Conservation (phyloP, 2,113 vertebrate genomes). For the Nannobrachium achirus region DNA sequence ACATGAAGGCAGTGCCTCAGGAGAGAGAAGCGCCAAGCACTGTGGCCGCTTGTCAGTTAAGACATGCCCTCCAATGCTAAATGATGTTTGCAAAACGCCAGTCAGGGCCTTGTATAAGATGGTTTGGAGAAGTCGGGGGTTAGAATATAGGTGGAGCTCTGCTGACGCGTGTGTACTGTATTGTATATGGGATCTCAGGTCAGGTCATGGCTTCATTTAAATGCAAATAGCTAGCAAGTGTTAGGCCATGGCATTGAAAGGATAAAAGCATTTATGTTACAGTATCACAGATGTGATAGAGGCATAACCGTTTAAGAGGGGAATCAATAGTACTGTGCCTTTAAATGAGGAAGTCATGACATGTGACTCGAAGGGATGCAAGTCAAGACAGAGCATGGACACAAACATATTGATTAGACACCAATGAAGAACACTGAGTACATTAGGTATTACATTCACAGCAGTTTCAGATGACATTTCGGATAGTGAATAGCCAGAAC, state of each 20-base stretch:
- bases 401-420: too few relatives aligned
- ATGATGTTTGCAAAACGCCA: slow-evolving; percentile 31
- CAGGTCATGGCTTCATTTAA: not conserved
- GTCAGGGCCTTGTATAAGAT: not conserved
- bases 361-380: not conserved
- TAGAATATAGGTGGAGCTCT: not conserved
- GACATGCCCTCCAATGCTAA: slow-evolving; percentile 15
- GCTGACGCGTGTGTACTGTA: not conserved
- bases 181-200: not conserved
- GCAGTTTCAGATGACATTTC: too few relatives aligned
- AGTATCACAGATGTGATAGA: too few relatives aligned
- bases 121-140: not conserved
- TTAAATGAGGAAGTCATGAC: not conserved
- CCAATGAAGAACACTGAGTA: too few relatives aligned
- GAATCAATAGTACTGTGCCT: too few relatives aligned
- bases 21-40: slow-evolving; percentile 6
- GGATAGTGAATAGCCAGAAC: too few relatives aligned
- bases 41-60: slow-evolving; percentile 38
- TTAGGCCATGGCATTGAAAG: too few relatives aligned
- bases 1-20: slow-evolving; percentile 28
- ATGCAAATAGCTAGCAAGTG: not conserved
- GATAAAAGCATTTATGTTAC: too few relatives aligned
- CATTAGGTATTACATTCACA: too few relatives aligned
- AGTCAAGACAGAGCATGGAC: too few relatives aligned
- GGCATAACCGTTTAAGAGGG: too few relatives aligned